phyloP scores from a whole-genome alignment of 2,888 invertebrate species.

The Pachydiplax longipennis region DNA sequence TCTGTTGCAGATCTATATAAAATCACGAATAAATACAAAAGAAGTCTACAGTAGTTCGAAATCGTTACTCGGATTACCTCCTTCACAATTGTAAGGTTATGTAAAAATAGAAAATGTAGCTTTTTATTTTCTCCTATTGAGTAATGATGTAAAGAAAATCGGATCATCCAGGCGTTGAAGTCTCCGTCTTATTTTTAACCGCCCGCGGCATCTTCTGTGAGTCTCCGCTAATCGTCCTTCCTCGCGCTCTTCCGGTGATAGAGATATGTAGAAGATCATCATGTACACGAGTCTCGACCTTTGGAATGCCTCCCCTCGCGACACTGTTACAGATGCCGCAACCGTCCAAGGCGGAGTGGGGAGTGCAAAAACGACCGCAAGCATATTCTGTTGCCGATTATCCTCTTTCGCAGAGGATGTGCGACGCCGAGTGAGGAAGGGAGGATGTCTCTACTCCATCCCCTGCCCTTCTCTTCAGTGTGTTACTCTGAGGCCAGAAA shows the following conservation, averaged over 20 bases:
- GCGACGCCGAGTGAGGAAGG: neutral
- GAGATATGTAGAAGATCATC: conserved; percentile 13
- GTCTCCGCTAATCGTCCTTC: conserved; percentile 39
- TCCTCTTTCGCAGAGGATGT: neutral
- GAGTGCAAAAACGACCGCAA: neutral
- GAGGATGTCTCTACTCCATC: neutral
- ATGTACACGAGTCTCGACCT: conserved; percentile 13
- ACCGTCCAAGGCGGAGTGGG: neutral
- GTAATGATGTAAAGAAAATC: neutral
- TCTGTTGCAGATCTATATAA: no score
- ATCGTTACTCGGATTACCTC: no score
- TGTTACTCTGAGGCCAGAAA: neutral
- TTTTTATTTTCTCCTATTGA: neutral
- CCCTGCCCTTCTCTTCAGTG: neutral
- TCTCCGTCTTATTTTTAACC: conserved; percentile 17
- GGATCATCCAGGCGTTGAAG: conserved; percentile 11
- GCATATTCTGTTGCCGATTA: conserved; percentile 36
- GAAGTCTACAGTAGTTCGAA: no score
- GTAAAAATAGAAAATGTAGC: no score
- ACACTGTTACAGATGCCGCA: conserved; percentile 5
- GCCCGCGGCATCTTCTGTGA: neutral
- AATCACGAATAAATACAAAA: no score
- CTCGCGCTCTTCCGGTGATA: conserved; percentile 28
- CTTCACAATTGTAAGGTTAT: no score
- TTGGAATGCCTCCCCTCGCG: conserved; percentile 1